phyloP scores from a whole-genome alignment of 2,888 invertebrate species.

The Hydroisotoma schaefferi region DNA sequence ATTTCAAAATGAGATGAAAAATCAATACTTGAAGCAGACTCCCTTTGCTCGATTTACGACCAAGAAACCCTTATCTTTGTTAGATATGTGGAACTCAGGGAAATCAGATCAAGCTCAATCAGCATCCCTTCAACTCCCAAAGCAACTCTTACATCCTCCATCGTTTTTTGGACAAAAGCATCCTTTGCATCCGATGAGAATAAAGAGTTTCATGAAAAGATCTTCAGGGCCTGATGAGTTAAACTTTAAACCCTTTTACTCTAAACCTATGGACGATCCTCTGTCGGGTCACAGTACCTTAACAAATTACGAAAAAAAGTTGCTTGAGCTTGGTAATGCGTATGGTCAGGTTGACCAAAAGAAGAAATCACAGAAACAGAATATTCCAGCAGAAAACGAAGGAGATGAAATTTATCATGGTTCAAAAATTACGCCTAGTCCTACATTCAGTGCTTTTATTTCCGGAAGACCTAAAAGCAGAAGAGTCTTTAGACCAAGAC shows the following conservation, averaged over 20 bases:
- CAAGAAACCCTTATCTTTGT: constrained; percentile 12
- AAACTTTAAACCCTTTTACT: constrained; percentile 4
- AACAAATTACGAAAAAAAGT: constrained; percentile 25
- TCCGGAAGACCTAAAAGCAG: too few species aligned
- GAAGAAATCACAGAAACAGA: too few species aligned
- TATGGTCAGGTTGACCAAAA: too few species aligned
- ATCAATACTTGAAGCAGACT: background rate
- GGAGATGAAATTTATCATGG: too few species aligned
- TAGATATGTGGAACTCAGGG: constrained; percentile 11
- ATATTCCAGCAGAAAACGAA: too few species aligned
- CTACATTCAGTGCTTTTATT: too few species aligned
- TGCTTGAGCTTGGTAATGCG: constrained; percentile 24
- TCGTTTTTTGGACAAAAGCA: background rate
- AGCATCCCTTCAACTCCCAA: constrained; percentile 1
- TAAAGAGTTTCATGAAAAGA: constrained; percentile 13
- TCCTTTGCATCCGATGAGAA: constrained; percentile 5
- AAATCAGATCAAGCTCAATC: background rate
- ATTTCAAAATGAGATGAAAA: background rate
- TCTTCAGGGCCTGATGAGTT: constrained; percentile 4
- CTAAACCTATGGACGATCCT: constrained; percentile 14
- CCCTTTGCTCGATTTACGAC: background rate
- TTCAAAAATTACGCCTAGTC: too few species aligned
- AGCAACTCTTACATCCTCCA: constrained; percentile 6
- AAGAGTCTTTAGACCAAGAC: too few species aligned
- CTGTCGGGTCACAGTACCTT: constrained; percentile 9